phyloP scores from a whole-genome alignment of 2,888 invertebrate genomes.

The Pyralis farinalis region DNA sequence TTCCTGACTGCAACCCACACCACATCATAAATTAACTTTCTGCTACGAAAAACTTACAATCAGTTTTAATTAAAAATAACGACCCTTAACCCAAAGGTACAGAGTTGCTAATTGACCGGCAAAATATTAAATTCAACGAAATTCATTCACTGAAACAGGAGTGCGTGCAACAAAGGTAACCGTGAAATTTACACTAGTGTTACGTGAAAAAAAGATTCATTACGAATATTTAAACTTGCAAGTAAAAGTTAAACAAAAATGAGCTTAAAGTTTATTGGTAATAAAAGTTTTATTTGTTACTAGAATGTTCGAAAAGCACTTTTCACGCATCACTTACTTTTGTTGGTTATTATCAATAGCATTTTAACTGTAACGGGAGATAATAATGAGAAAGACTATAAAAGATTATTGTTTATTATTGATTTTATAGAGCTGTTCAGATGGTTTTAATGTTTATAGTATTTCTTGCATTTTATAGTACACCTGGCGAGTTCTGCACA shows the following conservation, averaged over 20 bases:
- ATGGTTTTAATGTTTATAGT: conserved; percentile 11
- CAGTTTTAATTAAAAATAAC: conserved; percentile 16
- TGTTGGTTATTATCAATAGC: conserved; percentile 38
- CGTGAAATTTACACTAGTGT: conserved; percentile 56
- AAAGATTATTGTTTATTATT: conserved; percentile 19
- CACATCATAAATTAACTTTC: conserved; percentile 32
- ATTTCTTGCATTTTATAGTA: conserved; percentile 6
- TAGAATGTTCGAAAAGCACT: conserved; percentile 12
- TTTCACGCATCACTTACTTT: conserved; percentile 31
- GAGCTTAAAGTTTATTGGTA: neutral
- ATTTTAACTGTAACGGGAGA: conserved; percentile 18
- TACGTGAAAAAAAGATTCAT: conserved; percentile 56
- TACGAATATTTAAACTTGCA: conserved; percentile 28
- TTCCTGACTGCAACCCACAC: conserved; percentile 37
- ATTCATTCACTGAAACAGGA: conserved; percentile 51
- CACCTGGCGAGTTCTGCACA: neutral
- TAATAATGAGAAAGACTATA: conserved; percentile 22
- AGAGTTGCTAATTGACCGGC: neutral
- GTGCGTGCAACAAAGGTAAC: conserved; percentile 47
- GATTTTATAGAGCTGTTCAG: conserved; percentile 7
- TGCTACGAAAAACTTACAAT: neutral
- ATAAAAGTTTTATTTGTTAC: conserved; percentile 13
- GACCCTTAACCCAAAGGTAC: conserved; percentile 12
- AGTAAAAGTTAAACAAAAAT: neutral
- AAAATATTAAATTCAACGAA: conserved; percentile 20